A percentile compares a stretch with the other conserved stretches of the same genome.
Conservation (phyloP, 2,888 invertebrate species). For the Oeneis ivallda region DNA sequence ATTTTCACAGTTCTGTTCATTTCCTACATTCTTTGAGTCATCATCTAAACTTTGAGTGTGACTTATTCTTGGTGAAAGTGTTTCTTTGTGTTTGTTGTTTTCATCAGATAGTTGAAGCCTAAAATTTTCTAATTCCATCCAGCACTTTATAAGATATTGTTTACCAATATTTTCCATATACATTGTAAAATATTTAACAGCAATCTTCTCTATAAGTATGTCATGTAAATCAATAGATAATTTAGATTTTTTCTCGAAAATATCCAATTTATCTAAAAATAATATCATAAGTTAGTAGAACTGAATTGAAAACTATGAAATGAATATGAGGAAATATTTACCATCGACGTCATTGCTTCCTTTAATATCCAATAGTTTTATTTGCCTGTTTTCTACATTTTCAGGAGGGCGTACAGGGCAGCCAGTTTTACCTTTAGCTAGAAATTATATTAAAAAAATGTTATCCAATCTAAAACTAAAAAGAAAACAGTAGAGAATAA, state of each 20-base stretch:
- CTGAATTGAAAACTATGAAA: neutral
- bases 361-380: slow-evolving; percentile 50
- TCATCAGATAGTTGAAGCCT: slow-evolving; percentile 53
- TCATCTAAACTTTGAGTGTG: slow-evolving; percentile 67
- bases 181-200: slow-evolving; percentile 91
- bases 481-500: slow-evolving; percentile 15
- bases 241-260: slow-evolving; percentile 81
- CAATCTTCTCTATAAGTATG: slow-evolving; percentile 89
- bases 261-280: slow-evolving; percentile 63
- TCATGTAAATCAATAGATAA: slow-evolving; percentile 89
- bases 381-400: slow-evolving; percentile 41
- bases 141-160: slow-evolving; percentile 86
- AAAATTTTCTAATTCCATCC: slow-evolving; percentile 88
- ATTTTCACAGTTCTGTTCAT: slow-evolving; percentile 45
- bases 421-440: slow-evolving; percentile 78
- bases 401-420: slow-evolving; percentile 78
- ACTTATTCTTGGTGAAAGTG: slow-evolving; percentile 53
- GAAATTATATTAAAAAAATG: slow-evolving; percentile 30
- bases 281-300: neutral
- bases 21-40: slow-evolving; percentile 50
- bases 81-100: slow-evolving; percentile 48
- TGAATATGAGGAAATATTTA: slow-evolving; percentile 44
- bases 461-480: slow-evolving; percentile 26
- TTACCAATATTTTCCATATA: slow-evolving; percentile 90
- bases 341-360: slow-evolving; percentile 60